These are phyloP conservation scores for Drosophila pseudotalamancana DNA, from an alignment of 2,888 invertebrate genomes.

Conservation along the genomic window DNA sequence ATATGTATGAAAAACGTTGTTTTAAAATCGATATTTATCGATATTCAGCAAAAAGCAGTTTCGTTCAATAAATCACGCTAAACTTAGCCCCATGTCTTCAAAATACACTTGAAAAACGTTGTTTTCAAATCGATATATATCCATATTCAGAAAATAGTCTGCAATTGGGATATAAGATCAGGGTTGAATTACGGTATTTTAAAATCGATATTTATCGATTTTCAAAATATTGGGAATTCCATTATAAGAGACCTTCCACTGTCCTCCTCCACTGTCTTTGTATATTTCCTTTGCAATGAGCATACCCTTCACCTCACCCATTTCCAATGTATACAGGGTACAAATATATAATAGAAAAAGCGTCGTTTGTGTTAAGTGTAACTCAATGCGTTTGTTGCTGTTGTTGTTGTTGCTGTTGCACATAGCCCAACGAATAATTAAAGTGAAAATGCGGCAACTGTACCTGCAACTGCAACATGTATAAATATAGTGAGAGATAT, in stretches of 20 bases:
- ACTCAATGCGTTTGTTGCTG: constrained; percentile 25
- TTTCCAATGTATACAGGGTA: not conserved
- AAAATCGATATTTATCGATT: not conserved
- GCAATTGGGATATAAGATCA: no score
- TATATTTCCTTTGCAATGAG: no score
- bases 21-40: not conserved
- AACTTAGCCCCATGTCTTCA: no score
- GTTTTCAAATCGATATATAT: no score
- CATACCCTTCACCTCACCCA: not conserved
- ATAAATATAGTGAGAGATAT: not conserved
- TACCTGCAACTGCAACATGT: not conserved
- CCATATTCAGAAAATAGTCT: no score
- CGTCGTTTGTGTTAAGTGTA: constrained; percentile 22
- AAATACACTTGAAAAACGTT: no score
- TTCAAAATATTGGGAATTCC: no score
- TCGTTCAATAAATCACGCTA: no score
- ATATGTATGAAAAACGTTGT: not conserved
- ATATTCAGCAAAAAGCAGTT: no score
- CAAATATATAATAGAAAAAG: constrained; percentile 2
- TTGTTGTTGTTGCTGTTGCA: constrained; percentile 15
- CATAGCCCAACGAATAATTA: constrained; percentile 39
- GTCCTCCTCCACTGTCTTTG: no score
- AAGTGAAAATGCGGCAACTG: constrained; percentile 56
- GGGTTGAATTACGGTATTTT: no score
- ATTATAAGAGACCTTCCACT: no score